Evolutionary conservation across 1,140 invertebrate species (phyloP).

Genomic region (Drosophila bocki): DNA sequence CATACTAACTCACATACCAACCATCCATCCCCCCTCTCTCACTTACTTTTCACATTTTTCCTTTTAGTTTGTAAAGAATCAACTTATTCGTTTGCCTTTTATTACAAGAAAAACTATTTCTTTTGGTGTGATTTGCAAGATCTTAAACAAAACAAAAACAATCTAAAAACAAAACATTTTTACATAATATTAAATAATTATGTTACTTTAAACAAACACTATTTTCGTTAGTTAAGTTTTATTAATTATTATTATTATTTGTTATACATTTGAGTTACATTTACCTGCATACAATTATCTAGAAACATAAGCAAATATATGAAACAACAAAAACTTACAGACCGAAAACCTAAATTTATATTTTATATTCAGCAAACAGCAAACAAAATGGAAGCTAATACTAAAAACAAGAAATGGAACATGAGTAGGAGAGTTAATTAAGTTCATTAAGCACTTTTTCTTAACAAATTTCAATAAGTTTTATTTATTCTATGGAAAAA

Average conservation of each 20-base stretch:
- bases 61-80: conserved; percentile 40
- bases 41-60: conserved; percentile 38
- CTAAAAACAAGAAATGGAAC: conserved; percentile 10
- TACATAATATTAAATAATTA: conserved; percentile 39
- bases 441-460: conserved; percentile 68
- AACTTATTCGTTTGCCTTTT: conserved; percentile 50
- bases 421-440: conserved; percentile 43
- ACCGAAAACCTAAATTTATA: conserved; percentile 38
- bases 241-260: conserved; percentile 62
- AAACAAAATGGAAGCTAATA: conserved; percentile 42
- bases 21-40: background rate
- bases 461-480: conserved; percentile 68
- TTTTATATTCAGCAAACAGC: conserved; percentile 33
- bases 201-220: conserved; percentile 45
- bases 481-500: conserved; percentile 74
- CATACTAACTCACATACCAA: conserved; percentile 16
- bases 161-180: conserved; percentile 44
- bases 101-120: conserved; percentile 56
- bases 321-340: conserved; percentile 37
- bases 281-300: conserved; percentile 70
- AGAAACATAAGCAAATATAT: conserved; percentile 61
- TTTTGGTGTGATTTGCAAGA: conserved; percentile 81
- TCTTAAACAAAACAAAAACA: conserved; percentile 57
- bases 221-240: conserved; percentile 69
- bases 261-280: conserved; percentile 75